Base-by-base conservation (phyloP, 2,113 vertebrate species). In the Ornithorhynchus anatinus region DNA sequence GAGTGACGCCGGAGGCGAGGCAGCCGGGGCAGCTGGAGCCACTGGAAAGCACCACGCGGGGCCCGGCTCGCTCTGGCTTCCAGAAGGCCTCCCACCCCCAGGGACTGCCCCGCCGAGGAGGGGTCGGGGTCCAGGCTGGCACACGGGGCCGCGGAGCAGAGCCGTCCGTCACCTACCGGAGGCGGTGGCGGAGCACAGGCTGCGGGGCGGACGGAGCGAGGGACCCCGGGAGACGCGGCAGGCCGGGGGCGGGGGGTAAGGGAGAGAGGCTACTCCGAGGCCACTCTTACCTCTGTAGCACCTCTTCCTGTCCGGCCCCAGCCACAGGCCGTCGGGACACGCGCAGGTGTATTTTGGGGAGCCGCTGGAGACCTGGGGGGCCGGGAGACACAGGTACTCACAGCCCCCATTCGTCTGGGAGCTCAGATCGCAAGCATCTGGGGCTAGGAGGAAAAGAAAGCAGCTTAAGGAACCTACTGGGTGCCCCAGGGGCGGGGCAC, bases 351-450 rank as follows among this genome's bases (percentile, higher is more conserved):
- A 98, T 80, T 95, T 98, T 54, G 96, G 96, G 27, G 97, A 99
- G 63, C 96, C 96, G 67, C 94, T 91, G 15, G 95, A 96, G 88
- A 95, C 95, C 88, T 97, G 96, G 27, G 98, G 97, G 31, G 97
- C 98, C 77, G 96, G 96, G 61, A 99, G 95, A 85, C 98, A 99
- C 63, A 99, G 87, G 80, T 98, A 99, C 71, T 99, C 97, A 57
- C 98, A 99, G 77, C 98, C 98, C 4, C 98, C 97, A 0, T 98
- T 97, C 14, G 96, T 95, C 22, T 97, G 88, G 53, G 91, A 91
- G 14, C 95, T 96, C 86, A 95, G 91, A 80, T 97, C 97, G 37
- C 98, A 99, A 76, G 91, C 94, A 65, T 99, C 95, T 5, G 95
- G 94, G 74, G 93, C 98, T 97, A 65, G 36, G 56, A 22, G 10